These are phyloP conservation scores for Paedocypris sp. DNA, from an alignment of 2,113 vertebrate genomes.

Conservation along the genomic window DNA sequence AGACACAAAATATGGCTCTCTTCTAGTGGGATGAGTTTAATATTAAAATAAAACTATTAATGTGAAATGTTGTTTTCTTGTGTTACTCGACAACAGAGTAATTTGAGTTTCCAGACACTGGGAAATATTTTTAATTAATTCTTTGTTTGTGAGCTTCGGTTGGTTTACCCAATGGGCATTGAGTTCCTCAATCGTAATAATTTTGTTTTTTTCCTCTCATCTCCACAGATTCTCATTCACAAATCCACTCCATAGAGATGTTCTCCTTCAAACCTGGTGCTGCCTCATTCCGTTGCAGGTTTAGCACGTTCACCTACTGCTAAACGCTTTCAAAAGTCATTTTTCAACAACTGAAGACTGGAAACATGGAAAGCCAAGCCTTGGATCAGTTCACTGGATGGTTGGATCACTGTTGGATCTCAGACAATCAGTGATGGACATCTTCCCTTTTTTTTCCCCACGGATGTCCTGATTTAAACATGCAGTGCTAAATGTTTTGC, in stretches of 20 bases:
- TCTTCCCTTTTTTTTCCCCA: background rate
- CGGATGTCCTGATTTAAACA: background rate
- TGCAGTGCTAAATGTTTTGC: too few species aligned
- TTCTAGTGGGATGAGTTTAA: constrained; percentile 16
- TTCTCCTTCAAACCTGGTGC: too few species aligned
- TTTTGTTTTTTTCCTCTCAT: background rate
- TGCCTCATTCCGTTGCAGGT: background rate
- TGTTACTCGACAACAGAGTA: constrained; percentile 3
- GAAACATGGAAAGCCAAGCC: constrained; percentile 1
- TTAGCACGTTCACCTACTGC: background rate
- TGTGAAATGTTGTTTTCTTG: constrained; percentile 6
- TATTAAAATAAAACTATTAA: background rate
- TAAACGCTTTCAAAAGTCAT: background rate
- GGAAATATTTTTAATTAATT: constrained; percentile 20
- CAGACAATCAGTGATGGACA: too few species aligned
- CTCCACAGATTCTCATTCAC: constrained; percentile 3
- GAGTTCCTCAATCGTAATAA: background rate
- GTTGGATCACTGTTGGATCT: too few species aligned
- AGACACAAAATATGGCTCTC: background rate
- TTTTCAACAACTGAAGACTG: background rate
- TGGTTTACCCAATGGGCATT: background rate
- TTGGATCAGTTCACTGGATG: background rate
- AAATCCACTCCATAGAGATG: constrained; percentile 6
- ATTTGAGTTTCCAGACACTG: constrained; percentile 13
- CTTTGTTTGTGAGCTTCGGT: background rate